Evolutionary conservation across 2,113 vertebrate species (phyloP), one percentile per base, ranked within the genome.

Genomic region (Ancistrus triradiatus): DNA sequence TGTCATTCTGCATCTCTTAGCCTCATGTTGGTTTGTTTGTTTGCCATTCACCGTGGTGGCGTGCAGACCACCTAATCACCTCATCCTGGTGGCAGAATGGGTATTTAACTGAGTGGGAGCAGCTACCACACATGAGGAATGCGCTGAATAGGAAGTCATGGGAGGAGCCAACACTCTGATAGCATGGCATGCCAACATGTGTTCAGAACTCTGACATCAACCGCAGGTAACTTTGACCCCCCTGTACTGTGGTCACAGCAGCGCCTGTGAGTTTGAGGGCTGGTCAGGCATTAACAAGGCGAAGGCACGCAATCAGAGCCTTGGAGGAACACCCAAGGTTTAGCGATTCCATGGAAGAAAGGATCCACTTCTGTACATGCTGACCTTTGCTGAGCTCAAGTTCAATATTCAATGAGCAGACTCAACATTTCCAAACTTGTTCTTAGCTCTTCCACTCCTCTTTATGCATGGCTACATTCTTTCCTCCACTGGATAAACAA

Each of bases 1-100:
- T 61, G 69, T 60, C 44, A 35, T 52, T 38, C 63, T 48, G 38
- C 59, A 33, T 49, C 10, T 31, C 31, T 47, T 53, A 52, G 44
- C 33, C 24, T 48, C n/a, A n/a, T n/a, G n/a, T n/a, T n/a, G n/a
- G 53, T 18, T 25, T 37, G 64, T 65, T 71, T 72, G 64, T 68
- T 64, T 65, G 55, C 18, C 7, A 15, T 22, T 47, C 7, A 3
- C 13, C 17, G 0, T 33, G 15, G 58, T 21, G 17, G 17, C 28
- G 6, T 10, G n/a, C 10, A 47, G 59, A 40, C 57, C 63, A 13
- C 44, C 37, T n/a, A 52, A 49, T 33, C 40, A 7, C 49, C 51
- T 52, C 31, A n/a, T 63, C 31, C 18, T 24, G 27, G 48, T 68
- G 59, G 53, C 15, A 43, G 46, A 48, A 68, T 47, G 38, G 59